A percentile compares a stretch with the other conserved stretches of the same genome.
phyloP scores from a whole-genome alignment of 2,888 invertebrate genomes.

The Yponomeuta malinellus region DNA sequence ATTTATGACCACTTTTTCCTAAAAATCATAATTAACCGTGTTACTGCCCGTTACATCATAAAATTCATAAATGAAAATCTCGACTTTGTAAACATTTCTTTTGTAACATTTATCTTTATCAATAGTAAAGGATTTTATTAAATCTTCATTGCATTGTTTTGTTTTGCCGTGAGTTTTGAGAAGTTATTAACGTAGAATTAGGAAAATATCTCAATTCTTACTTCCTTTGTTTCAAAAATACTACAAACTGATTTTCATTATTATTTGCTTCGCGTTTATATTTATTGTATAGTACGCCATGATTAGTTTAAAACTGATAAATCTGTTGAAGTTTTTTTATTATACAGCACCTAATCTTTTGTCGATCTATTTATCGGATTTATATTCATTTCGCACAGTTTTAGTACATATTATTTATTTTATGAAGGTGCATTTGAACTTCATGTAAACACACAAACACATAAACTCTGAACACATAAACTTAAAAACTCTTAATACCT shows the following conservation, averaged over 20 bases:
- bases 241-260: too few relatives aligned
- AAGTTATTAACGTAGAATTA: background rate
- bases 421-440: too few relatives aligned
- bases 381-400: too few relatives aligned
- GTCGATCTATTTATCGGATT: too few relatives aligned
- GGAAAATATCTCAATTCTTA: background rate
- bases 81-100: background rate
- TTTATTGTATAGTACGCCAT: too few relatives aligned
- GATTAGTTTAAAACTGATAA: too few relatives aligned
- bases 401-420: too few relatives aligned
- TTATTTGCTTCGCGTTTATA: too few relatives aligned
- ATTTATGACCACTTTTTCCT: background rate
- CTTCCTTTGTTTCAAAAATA: too few relatives aligned
- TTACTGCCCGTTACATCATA: slow-evolving; percentile 12
- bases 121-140: slow-evolving; percentile 2
- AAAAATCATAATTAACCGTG: slow-evolving; percentile 9
- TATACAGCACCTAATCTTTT: too few relatives aligned
- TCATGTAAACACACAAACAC: too few relatives aligned
- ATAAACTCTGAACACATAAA: background rate
- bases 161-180: background rate
- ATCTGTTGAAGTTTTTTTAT: too few relatives aligned
- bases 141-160: background rate
- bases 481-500: background rate
- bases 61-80: background rate
- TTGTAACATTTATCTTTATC: slow-evolving; percentile 2